Conservation (phyloP, 2,888 invertebrate genomes). For the Diaperis boleti region DNA sequence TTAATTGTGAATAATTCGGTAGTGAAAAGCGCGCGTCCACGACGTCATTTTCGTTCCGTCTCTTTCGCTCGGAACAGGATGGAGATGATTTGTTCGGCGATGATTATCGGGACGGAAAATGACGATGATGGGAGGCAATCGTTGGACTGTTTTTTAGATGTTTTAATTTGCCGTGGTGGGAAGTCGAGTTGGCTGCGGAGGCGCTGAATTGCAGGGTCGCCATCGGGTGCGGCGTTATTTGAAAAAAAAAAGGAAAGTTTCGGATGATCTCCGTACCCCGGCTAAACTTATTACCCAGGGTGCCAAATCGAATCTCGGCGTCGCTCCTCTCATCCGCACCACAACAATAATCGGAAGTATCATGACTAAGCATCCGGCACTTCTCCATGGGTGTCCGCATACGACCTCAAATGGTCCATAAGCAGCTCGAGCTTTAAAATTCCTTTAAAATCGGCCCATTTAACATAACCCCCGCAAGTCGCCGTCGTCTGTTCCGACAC, state of each 20-base stretch:
- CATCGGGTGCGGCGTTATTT: no score
- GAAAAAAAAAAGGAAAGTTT: no score
- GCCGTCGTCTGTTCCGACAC: constrained; percentile 22
- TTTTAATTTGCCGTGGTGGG: no score
- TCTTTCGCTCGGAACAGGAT: constrained; percentile 28
- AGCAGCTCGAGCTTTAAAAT: constrained; percentile 32
- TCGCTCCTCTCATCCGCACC: background rate
- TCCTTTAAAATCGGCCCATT: constrained; percentile 39
- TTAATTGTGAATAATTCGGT: constrained; percentile 33
- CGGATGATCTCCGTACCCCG: no score
- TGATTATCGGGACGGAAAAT: constrained; percentile 23
- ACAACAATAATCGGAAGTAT: constrained; percentile 27
- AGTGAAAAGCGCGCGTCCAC: constrained; percentile 24
- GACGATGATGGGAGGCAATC: background rate
- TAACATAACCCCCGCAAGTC: constrained; percentile 35
- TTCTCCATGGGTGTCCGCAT: constrained; percentile 36
- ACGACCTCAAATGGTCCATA: constrained; percentile 39
- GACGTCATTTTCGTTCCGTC: constrained; percentile 13
- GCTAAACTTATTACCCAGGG: no score
- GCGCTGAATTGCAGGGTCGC: no score
- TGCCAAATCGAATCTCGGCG: no score
- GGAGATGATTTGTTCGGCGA: constrained; percentile 29
- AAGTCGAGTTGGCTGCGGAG: no score
- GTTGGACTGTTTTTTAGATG: no score
- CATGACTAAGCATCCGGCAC: constrained; percentile 28